A percentile compares a stretch with the other conserved stretches of the same genome.
These are phyloP conservation scores for Tinea pellionella DNA, from an alignment of 2,888 invertebrate species.

Conservation along the genomic window DNA sequence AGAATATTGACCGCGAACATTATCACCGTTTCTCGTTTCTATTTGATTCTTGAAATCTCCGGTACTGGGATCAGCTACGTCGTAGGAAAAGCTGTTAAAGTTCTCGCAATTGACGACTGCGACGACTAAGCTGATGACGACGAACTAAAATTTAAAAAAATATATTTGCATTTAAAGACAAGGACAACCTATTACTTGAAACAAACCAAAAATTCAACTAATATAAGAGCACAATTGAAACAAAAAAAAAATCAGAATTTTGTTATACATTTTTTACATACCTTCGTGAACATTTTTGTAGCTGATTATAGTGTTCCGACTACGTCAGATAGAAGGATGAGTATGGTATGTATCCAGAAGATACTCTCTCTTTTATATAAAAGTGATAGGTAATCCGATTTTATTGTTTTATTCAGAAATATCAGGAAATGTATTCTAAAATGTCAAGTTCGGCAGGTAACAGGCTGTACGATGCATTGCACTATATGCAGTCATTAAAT, in stretches of 20 bases:
- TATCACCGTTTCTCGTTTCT: conserved; percentile 64
- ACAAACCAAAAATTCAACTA: too few relatives aligned
- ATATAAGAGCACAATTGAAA: too few relatives aligned
- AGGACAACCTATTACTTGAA: too few relatives aligned
- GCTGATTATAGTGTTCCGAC: conserved; percentile 34
- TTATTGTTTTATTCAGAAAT: conserved; percentile 36
- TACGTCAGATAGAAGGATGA: conserved; percentile 36
- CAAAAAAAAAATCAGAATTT: background rate
- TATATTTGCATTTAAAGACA: too few relatives aligned
- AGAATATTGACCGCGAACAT: conserved; percentile 67
- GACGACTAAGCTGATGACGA: conserved; percentile 36
- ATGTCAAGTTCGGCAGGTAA: conserved; percentile 44
- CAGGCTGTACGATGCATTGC: conserved; percentile 37
- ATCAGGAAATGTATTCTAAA: conserved; percentile 52
- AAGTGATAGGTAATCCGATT: conserved; percentile 24
- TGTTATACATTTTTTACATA: conserved; percentile 22
- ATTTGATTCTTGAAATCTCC: conserved; percentile 70
- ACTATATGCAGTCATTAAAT: background rate
- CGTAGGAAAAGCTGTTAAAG: conserved; percentile 63
- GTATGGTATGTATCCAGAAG: conserved; percentile 35
- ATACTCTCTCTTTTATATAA: conserved; percentile 39
- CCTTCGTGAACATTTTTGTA: conserved; percentile 56
- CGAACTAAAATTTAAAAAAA: conserved; percentile 32
- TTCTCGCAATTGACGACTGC: conserved; percentile 32
- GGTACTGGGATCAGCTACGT: conserved; percentile 67